Percentiles rank a stretch among this genome's conserved stretches.
phyloP scores from a whole-genome alignment of 2,797 vertebrate species.

The Cottoperca gobio region DNA sequence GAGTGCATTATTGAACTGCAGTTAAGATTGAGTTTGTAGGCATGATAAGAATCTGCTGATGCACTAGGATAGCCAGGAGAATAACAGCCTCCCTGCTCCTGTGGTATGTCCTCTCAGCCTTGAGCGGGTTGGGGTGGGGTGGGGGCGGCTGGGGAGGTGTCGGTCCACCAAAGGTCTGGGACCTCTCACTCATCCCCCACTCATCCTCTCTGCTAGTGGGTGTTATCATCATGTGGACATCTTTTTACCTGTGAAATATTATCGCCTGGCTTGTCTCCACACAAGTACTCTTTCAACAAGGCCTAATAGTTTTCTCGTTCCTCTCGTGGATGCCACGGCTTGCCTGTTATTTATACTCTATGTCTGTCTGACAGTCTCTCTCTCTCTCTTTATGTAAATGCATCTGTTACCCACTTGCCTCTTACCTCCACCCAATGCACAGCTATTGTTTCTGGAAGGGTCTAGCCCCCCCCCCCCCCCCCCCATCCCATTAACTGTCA shows the following conservation, averaged over 20 bases:
- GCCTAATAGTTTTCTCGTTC: conserved; percentile 71
- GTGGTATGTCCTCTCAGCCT: conserved; percentile 74
- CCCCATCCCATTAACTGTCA: conserved; percentile 84
- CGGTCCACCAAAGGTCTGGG: conserved; percentile 55
- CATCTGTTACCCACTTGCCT: conserved; percentile 28
- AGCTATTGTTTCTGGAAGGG: conserved; percentile 37
- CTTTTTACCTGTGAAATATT: conserved; percentile 83
- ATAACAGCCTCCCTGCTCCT: conserved; percentile 79
- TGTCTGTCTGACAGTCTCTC: conserved; percentile 46
- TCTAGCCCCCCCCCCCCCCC: conserved; percentile 30
- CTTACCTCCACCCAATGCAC: conserved; percentile 1
- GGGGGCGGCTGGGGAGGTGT: background rate
- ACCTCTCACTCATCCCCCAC: conserved; percentile 79
- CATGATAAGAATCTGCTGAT: conserved; percentile 80
- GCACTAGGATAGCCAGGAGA: conserved; percentile 68
- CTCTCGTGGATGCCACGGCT: conserved; percentile 52
- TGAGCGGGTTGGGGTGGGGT: conserved; percentile 23
- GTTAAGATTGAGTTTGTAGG: conserved; percentile 33
- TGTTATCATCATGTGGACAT: conserved; percentile 63
- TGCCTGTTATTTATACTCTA: conserved; percentile 74
- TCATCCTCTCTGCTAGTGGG: conserved; percentile 63
- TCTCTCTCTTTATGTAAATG: conserved; percentile 30
- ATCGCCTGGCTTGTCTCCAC: conserved; percentile 63
- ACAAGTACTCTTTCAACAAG: conserved; percentile 64
- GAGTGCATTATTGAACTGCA: conserved; percentile 28